Percentiles rank a stretch among this genome's conserved stretches.
phyloP scores from a whole-genome alignment of 1,140 invertebrate species.

The Ostrea denselamellosa region DNA sequence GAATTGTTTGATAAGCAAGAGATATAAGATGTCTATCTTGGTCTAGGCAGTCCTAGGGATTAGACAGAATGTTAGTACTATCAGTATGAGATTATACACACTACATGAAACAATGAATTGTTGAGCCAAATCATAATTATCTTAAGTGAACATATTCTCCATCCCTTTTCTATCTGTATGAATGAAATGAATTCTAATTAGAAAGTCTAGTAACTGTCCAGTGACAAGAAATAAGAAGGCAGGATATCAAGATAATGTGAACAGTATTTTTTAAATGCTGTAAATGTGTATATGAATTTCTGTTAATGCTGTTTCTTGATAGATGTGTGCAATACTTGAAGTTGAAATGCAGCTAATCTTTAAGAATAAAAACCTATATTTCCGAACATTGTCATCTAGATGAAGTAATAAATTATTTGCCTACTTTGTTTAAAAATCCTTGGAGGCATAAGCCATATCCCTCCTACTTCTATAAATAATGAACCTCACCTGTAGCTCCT shows the following conservation, averaged over 20 bases:
- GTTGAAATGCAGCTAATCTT: no score
- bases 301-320: no score
- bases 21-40: neutral
- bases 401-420: no score
- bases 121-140: no score
- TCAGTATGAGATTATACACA: neutral
- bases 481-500: constrained; percentile 73
- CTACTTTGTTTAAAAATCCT: neutral
- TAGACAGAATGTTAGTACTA: neutral
- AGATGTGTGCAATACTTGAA: no score
- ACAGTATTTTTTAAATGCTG: neutral
- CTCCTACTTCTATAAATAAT: neutral
- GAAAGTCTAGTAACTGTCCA: neutral
- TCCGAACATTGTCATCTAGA: no score
- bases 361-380: neutral
- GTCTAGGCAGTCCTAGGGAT: constrained; percentile 5
- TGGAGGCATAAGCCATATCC: neutral
- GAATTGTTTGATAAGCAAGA: neutral
- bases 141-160: no score
- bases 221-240: no score
- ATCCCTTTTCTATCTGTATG: no score
- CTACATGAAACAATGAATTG: no score
- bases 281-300: neutral
- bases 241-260: neutral
- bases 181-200: neutral